Base-by-base conservation (phyloP, 53 echinoderm and acorn worm genomes). In the Echinarachnius parma region DNA sequence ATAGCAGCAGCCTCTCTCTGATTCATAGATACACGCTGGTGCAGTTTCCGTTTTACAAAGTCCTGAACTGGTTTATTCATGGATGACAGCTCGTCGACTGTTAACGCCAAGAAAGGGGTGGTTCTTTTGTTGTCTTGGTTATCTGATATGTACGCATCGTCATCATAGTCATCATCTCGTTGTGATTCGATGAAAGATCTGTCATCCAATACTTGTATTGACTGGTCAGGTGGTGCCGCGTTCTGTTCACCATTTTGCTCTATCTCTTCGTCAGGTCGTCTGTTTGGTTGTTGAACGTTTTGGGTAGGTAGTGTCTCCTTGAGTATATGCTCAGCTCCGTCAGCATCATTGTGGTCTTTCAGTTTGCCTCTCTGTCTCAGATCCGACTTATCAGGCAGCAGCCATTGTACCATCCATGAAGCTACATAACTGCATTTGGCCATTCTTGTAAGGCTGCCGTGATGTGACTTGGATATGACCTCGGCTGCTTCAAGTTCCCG, bases 381-480 rank as follows among this genome's bases (percentile, higher is more conserved):
- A 15, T 61, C 53, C 14, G 59, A 53, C 24, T 76, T 53, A 42
- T 75, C 59, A 18, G 48, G 39, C 23, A 60, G 53, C 14, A 52
- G 48, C 65, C 65, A 65, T 46, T 65, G 28, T 65, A 65, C 16
- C 47, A 65, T 65, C 65, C 65, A 65, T 1, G 65, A 65, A 46
- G 29, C 65, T 1, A 27, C 65, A 28, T 47, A 22, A 0, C 46
- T 42, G 10, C 29, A 1, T 4, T 15, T 46, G 19, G 27, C 9
- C 1, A 47, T 15, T n/a, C 48, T 60, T 34, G 31, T 78, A 13
- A 95, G 60, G 35, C 81, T 87, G 5, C 36, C 31, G 37, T 75
- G 84, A 29, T 95, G 96, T 9, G 46, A 46, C 0, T 59, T 26
- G 16, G 78, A 32, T 82, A 95, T 95, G 18, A 84, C 16, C 7